These are phyloP conservation scores for Romanogobio albipinnatus DNA, from an alignment of 2,113 vertebrate species.

Conservation along the genomic window DNA sequence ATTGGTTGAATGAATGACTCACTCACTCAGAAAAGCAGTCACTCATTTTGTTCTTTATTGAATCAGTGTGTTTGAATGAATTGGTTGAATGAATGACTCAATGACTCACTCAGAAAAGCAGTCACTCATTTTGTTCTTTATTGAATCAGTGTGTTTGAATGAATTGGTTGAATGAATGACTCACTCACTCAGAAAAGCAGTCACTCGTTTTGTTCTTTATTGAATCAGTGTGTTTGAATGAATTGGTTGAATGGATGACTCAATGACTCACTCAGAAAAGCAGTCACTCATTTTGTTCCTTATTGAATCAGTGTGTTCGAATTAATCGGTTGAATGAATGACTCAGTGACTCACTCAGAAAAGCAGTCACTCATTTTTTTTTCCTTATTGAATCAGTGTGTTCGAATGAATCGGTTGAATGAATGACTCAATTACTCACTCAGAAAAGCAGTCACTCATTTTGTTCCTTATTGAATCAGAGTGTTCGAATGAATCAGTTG, in stretches of 20 bases:
- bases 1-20: background rate
- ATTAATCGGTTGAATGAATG: background rate
- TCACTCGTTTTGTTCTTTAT: no score
- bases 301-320: background rate
- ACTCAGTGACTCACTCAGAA: background rate
- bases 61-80: background rate
- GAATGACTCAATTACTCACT: background rate
- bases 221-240: no score
- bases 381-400: background rate
- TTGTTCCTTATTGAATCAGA: background rate
- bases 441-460: no score
- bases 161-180: background rate
- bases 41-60: no score
- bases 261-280: no score
- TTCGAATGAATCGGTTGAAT: background rate
- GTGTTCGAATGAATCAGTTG: background rate
- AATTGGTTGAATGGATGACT: no score
- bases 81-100: background rate
- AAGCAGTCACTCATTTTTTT: background rate
- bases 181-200: no score
- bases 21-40: no score
- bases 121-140: background rate
- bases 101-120: background rate
- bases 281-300: no score
- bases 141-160: no score